Percentiles rank a stretch among this genome's conserved stretches.
phyloP scores from a whole-genome alignment of 2,888 invertebrate genomes.

The Nezara viridula region DNA sequence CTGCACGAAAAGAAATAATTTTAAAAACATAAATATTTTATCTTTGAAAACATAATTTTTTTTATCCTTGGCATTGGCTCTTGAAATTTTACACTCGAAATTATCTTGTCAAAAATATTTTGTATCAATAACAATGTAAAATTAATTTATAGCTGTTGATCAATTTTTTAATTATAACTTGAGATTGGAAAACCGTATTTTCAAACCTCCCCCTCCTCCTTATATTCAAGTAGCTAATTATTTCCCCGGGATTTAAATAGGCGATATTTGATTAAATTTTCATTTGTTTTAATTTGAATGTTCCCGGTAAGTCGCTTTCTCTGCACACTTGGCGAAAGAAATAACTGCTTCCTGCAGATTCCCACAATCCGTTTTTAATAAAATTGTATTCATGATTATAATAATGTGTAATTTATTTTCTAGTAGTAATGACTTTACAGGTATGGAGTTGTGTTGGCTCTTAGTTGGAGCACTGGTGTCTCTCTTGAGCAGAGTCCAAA shows the following conservation, averaged over 20 bases:
- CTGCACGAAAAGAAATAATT: no score
- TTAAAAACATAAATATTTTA: no score
- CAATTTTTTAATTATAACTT: background rate
- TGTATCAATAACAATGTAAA: background rate
- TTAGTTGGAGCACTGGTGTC: constrained; percentile 4
- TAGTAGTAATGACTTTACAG: background rate
- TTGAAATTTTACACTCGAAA: background rate
- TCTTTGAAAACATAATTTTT: no score
- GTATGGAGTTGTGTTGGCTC: constrained; percentile 21
- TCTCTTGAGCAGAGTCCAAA: background rate
- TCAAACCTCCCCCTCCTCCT: background rate
- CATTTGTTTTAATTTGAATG: background rate
- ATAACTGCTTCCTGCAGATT: background rate
- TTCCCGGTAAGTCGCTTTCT: background rate
- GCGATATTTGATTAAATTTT: background rate
- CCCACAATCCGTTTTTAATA: background rate
- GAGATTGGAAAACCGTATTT: background rate
- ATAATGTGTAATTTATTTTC: background rate
- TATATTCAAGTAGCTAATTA: background rate
- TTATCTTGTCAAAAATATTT: background rate
- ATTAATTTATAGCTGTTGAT: background rate
- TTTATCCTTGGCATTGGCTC: no score
- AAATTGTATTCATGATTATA: background rate
- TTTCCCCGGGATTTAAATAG: background rate
- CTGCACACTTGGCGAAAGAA: background rate